Conservation (phyloP, 2,888 invertebrate species). For the Pandemis corylana region DNA sequence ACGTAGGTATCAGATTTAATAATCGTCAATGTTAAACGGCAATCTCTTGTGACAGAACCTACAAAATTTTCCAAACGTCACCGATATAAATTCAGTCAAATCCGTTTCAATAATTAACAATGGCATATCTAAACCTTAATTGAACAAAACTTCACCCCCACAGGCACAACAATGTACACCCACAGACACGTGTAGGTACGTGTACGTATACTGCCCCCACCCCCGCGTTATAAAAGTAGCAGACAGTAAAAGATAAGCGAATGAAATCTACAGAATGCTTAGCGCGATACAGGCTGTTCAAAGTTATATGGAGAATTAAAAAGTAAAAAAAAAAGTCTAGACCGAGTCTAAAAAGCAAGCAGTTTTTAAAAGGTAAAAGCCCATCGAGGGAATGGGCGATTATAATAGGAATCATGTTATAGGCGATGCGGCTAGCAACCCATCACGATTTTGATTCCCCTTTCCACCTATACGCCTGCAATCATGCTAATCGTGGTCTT, state of each 20-base stretch:
- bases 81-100: neutral
- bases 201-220: conserved; percentile 46
- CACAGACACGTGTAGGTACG: conserved; percentile 10
- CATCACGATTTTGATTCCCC: too few relatives aligned
- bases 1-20: too few relatives aligned
- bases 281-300: conserved; percentile 28
- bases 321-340: neutral
- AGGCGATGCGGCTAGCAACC: too few relatives aligned
- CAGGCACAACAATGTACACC: neutral
- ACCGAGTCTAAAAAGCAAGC: too few relatives aligned
- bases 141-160: conserved; percentile 24
- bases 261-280: conserved; percentile 59
- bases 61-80: too few relatives aligned
- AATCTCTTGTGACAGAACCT: too few relatives aligned
- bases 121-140: conserved; percentile 5
- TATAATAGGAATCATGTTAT: too few relatives aligned
- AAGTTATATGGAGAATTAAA: neutral
- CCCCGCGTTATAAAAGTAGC: conserved; percentile 70
- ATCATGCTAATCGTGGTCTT: too few relatives aligned
- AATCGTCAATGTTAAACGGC: too few relatives aligned
- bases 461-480: too few relatives aligned
- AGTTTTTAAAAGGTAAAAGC: too few relatives aligned
- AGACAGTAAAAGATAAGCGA: conserved; percentile 68
- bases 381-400: too few relatives aligned
- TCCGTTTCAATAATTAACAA: neutral